Evolutionary conservation across 1,140 invertebrate genomes (phyloP).

Genomic region (Eriosoma lanigerum): DNA sequence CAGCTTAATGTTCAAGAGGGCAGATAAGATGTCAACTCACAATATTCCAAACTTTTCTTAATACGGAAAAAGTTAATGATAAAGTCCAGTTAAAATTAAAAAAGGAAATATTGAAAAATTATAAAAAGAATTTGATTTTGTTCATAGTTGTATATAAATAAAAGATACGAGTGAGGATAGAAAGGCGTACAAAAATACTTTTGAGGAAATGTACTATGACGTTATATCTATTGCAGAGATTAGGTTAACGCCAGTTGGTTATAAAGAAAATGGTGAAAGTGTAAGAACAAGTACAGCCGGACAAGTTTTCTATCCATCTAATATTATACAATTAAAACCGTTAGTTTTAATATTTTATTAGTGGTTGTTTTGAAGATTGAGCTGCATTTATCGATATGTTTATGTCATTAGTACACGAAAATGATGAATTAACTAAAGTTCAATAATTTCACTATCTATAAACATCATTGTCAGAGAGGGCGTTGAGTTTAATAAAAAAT

Average conservation of each 20-base stretch:
- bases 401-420: background rate
- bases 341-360: background rate
- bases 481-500: background rate
- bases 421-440: constrained; percentile 1
- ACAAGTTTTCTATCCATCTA: background rate
- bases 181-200: background rate
- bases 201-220: background rate
- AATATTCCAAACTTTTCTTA: background rate
- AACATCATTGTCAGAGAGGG: background rate
- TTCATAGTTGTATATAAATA: background rate
- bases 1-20: no score
- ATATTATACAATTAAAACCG: constrained; percentile 15
- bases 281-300: background rate
- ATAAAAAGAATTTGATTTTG: background rate
- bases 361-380: background rate
- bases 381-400: background rate
- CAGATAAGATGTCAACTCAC: background rate
- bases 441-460: constrained; percentile 26
- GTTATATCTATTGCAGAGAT: background rate
- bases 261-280: background rate
- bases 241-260: background rate
- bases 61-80: background rate
- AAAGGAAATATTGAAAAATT: background rate
- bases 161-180: background rate
- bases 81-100: background rate